Conservation (phyloP, 2,797 vertebrate genomes). For the Aulostomus chinensis region DNA sequence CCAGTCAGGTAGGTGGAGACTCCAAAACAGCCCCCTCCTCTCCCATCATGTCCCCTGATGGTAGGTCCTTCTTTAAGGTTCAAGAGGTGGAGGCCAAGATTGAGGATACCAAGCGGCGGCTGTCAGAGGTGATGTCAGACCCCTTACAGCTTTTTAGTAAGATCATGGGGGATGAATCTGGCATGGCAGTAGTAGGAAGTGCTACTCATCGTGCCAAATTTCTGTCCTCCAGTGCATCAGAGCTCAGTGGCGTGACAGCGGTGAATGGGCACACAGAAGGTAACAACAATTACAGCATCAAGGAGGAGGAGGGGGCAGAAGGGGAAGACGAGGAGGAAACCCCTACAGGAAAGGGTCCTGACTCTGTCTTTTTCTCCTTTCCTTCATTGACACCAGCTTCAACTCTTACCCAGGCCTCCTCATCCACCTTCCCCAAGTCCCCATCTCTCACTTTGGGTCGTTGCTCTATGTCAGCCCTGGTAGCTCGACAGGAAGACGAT, state of each 20-base stretch:
- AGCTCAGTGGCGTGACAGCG: slow-evolving; percentile 86
- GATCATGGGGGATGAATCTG: slow-evolving; percentile 93
- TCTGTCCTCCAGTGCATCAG: slow-evolving; percentile 93
- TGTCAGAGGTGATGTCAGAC: slow-evolving; percentile 97
- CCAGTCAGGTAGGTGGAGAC: slow-evolving; percentile 79
- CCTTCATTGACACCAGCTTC: slow-evolving; percentile 69
- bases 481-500: slow-evolving; percentile 92
- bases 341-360: slow-evolving; percentile 62
- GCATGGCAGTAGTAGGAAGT: slow-evolving; percentile 10
- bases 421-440: slow-evolving; percentile 45
- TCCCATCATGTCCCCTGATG: slow-evolving; percentile 90
- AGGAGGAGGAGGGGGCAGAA: slow-evolving; percentile 89
- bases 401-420: slow-evolving; percentile 38
- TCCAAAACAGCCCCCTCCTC: slow-evolving; percentile 98
- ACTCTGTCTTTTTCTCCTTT: slow-evolving; percentile 81
- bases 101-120: slow-evolving; percentile 94
- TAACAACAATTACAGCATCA: slow-evolving; percentile 93
- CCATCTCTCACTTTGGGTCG: slow-evolving; percentile 87
- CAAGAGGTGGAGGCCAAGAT: slow-evolving; percentile 97
- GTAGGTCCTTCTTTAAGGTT: slow-evolving; percentile 95
- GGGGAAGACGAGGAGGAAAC: slow-evolving; percentile 81
- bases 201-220: slow-evolving; percentile 86
- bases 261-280: slow-evolving; percentile 90
- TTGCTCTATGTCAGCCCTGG: slow-evolving; percentile 90
- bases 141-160: slow-evolving; percentile 97